Evolutionary conservation across 2,797 vertebrate genomes (phyloP).

Genomic region (Acrocephalus scirpaceus): DNA sequence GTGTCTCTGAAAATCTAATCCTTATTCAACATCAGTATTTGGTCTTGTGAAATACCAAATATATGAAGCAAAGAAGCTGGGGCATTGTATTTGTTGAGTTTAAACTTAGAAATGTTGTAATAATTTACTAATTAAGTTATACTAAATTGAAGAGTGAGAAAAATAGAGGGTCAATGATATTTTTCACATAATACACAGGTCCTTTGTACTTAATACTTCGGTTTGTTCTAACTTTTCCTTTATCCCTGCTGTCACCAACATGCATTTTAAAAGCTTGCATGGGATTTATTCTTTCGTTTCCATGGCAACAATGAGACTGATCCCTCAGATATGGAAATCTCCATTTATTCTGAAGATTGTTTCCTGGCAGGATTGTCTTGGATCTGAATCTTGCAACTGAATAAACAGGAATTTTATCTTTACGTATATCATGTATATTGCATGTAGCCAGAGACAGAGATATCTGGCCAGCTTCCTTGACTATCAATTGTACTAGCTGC

Average conservation of each 20-base stretch:
- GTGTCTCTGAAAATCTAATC: background rate
- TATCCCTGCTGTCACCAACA: conserved; percentile 28
- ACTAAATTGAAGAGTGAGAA: background rate
- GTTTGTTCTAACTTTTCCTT: conserved; percentile 43
- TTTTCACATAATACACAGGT: background rate
- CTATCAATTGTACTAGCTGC: background rate
- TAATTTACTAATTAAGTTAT: background rate
- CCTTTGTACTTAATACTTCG: background rate
- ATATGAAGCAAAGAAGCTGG: background rate
- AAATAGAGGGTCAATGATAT: background rate
- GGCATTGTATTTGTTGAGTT: background rate
- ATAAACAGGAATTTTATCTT: background rate
- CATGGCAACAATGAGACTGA: conserved; percentile 44
- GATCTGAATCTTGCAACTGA: background rate
- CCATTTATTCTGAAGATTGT: conserved; percentile 26
- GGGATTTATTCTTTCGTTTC: conserved; percentile 57
- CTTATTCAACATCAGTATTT: background rate
- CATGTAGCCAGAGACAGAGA: background rate
- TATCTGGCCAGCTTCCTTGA: background rate
- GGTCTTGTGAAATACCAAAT: background rate
- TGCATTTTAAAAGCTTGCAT: conserved; percentile 40
- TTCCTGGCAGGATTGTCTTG: conserved; percentile 14
- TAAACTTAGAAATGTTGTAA: background rate
- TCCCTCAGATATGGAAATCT: conserved; percentile 54
- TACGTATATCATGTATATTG: background rate